Conservation (phyloP, 2,113 vertebrate genomes). For the Vulpes ferrilata region DNA sequence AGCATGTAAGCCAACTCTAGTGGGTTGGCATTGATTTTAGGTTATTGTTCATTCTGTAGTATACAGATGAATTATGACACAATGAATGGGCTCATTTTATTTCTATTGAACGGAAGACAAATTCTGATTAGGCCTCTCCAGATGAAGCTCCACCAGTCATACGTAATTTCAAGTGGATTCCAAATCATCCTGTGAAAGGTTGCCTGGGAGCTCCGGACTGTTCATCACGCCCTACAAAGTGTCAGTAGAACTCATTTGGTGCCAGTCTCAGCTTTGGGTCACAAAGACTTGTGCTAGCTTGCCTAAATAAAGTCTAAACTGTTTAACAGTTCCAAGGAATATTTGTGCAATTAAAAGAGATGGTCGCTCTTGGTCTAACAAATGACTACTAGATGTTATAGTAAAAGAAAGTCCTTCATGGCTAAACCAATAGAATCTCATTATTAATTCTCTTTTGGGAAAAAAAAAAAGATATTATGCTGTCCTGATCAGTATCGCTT, state of each 20-base stretch:
- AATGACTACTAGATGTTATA: background rate
- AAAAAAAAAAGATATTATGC: background rate
- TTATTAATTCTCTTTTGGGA: background rate
- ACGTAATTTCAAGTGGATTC: conserved; percentile 38
- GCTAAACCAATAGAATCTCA: background rate
- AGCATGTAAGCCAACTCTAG: background rate
- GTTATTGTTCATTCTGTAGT: background rate
- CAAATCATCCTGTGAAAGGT: background rate
- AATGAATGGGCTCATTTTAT: background rate
- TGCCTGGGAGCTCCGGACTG: background rate
- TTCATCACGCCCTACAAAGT: background rate
- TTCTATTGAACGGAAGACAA: conserved; percentile 3
- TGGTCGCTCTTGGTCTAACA: background rate
- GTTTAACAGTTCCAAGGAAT: background rate
- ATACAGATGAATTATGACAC: background rate
- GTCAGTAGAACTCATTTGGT: background rate
- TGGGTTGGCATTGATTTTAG: background rate
- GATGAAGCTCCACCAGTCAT: background rate
- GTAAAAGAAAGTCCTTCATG: background rate
- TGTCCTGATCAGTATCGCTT: background rate
- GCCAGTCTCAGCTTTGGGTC: background rate
- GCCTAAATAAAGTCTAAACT: background rate
- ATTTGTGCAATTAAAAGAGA: background rate
- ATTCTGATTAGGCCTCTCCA: background rate
- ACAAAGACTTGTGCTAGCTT: background rate